phyloP scores from a whole-genome alignment of 1,140 invertebrate species.

The Drosophila tani region DNA sequence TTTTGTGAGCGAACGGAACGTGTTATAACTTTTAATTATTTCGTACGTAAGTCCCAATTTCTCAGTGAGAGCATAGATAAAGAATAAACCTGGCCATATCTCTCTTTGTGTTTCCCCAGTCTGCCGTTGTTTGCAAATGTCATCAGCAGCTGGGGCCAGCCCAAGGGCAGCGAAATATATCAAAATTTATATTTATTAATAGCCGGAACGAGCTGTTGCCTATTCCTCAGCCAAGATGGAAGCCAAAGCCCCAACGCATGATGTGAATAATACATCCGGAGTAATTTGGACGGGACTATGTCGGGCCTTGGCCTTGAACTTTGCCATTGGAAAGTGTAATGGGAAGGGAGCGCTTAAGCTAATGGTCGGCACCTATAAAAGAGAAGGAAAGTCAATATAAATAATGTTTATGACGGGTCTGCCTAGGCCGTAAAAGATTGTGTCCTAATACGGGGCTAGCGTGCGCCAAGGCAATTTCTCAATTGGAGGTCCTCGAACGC shows the following conservation, averaged over 20 bases:
- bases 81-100: constrained; percentile 16
- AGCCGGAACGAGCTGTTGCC: constrained; percentile 48
- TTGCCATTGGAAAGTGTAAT: constrained; percentile 38
- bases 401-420: constrained; percentile 64
- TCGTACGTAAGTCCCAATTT: constrained; percentile 1
- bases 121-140: constrained; percentile 48
- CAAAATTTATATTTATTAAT: constrained; percentile 70
- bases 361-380: constrained; percentile 62
- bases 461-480: constrained; percentile 50
- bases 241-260: constrained; percentile 50
- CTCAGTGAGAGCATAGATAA: constrained; percentile 17
- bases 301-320: constrained; percentile 61
- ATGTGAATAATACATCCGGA: constrained; percentile 56
- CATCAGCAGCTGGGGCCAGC: constrained; percentile 35
- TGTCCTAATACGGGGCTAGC: constrained; percentile 53
- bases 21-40: constrained; percentile 54
- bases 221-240: constrained; percentile 31
- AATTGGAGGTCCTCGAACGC: constrained; percentile 31
- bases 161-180: constrained; percentile 52
- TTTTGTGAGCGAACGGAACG: constrained; percentile 35
- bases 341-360: constrained; percentile 49
- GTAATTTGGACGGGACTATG: constrained; percentile 33
- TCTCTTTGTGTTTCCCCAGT: constrained; percentile 23
- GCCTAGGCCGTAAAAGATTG: constrained; percentile 50
- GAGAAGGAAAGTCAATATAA: constrained; percentile 64